These are phyloP conservation scores for Phallusia fumigata DNA, from an alignment of 23 tunicate species.

Conservation along the genomic window DNA sequence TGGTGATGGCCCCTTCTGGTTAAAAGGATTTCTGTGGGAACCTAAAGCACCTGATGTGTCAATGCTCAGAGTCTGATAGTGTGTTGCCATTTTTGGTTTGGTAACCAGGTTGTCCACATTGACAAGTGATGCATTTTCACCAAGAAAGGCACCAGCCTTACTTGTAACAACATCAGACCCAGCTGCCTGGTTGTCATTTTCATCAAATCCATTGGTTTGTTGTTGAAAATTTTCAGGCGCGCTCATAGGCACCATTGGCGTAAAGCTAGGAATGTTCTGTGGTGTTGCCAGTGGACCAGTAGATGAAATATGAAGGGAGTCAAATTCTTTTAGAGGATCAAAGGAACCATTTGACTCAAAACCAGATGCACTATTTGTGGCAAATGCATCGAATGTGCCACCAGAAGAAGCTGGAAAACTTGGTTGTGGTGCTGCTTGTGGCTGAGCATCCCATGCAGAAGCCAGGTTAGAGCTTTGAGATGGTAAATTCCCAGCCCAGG, in stretches of 20 bases:
- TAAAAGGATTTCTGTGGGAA: constrained; percentile 58
- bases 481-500: constrained; percentile 37
- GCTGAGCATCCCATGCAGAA: constrained; percentile 24
- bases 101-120: constrained; percentile 62
- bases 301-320: constrained; percentile 11
- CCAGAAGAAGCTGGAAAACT: background rate
- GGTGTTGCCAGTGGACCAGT: background rate
- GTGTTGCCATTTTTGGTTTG: constrained; percentile 35
- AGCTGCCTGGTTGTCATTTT: constrained; percentile 19
- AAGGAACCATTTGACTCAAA: constrained; percentile 22
- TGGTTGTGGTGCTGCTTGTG: background rate
- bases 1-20: constrained; percentile 66
- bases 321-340: constrained; percentile 69
- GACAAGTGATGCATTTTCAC: constrained; percentile 55
- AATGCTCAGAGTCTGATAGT: constrained; percentile 38
- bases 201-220: background rate
- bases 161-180: background rate
- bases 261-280: constrained; percentile 5
- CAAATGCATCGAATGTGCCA: constrained; percentile 1
- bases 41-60: constrained; percentile 28
- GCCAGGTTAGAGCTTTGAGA: background rate
- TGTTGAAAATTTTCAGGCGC: constrained; percentile 11
- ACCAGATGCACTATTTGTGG: background rate
- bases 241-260: background rate
- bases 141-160: constrained; percentile 59